These are phyloP conservation scores for Onychostoma macrolepis DNA, from an alignment of 2,113 vertebrate species.

Conservation along the genomic window DNA sequence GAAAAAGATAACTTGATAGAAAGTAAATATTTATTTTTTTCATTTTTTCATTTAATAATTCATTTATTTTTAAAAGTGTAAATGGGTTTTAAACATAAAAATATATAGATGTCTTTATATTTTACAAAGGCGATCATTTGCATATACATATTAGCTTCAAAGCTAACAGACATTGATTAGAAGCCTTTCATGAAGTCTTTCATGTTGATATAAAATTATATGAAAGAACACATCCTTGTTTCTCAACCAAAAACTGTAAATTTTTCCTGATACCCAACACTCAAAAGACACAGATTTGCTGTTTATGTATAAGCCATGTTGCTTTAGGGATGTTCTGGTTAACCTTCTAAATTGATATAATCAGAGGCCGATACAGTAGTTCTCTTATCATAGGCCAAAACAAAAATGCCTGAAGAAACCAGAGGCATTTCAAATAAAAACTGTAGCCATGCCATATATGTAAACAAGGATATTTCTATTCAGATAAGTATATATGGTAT, in stretches of 20 bases:
- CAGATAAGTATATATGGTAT: neutral
- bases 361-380: conserved; percentile 23
- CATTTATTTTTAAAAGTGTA: too few relatives aligned
- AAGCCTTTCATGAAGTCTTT: neutral
- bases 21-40: too few relatives aligned
- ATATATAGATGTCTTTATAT: too few relatives aligned
- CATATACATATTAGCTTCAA: neutral
- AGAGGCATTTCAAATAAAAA: neutral
- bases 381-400: conserved; percentile 45
- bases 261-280: neutral
- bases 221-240: neutral
- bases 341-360: conserved; percentile 35
- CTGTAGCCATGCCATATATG: conserved; percentile 9
- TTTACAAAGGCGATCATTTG: too few relatives aligned
- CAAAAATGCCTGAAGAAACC: conserved; percentile 9
- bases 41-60: too few relatives aligned
- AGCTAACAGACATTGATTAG: neutral
- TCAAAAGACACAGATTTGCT: neutral
- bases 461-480: conserved; percentile 22
- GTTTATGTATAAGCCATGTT: neutral
- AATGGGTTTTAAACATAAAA: too few relatives aligned
- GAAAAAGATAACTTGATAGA: too few relatives aligned
- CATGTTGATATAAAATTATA: neutral
- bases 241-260: neutral
- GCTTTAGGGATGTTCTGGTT: conserved; percentile 27